Percentiles rank a stretch among this genome's conserved stretches.
Evolutionary conservation across 2,888 invertebrate genomes (phyloP).

Genomic region (Hirtodrosophila histrioides): DNA sequence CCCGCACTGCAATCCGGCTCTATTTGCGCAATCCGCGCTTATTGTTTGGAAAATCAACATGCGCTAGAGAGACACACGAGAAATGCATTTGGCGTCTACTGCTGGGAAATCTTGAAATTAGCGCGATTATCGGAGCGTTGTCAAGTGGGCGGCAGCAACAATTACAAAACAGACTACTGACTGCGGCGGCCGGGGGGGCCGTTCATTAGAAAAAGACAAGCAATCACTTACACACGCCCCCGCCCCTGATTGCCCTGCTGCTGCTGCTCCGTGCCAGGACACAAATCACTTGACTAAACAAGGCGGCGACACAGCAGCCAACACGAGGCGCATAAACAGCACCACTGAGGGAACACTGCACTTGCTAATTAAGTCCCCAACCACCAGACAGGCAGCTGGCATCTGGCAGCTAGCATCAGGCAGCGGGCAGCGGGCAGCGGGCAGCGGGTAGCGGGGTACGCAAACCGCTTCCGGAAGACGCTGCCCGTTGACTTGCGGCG

Average conservation of each 20-base stretch:
- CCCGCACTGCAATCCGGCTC: constrained; percentile 46
- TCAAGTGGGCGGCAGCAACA: constrained; percentile 65
- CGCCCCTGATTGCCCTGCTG: constrained; percentile 6
- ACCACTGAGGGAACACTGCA: constrained; percentile 66
- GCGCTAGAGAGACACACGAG: constrained; percentile 38
- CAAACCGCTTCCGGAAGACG: constrained; percentile 58
- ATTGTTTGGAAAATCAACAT: constrained; percentile 78
- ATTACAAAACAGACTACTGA: constrained; percentile 44
- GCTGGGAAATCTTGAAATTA: constrained; percentile 84
- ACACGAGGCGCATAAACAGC: constrained; percentile 52
- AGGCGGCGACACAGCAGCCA: constrained; percentile 66
- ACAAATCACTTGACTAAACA: constrained; percentile 80
- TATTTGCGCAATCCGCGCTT: constrained; percentile 78
- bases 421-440: constrained; percentile 1
- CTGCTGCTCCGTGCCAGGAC: constrained; percentile 43
- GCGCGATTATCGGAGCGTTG: constrained; percentile 83
- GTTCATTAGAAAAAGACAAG: constrained; percentile 72
- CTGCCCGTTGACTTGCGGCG: constrained; percentile 63
- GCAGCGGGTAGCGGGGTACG: constrained; percentile 1
- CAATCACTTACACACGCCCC: constrained; percentile 67
- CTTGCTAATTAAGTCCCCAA: constrained; percentile 83
- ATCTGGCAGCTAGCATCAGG: background rate
- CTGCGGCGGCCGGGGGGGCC: constrained; percentile 18
- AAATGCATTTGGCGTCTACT: constrained; percentile 71
- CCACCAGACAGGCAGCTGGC: constrained; percentile 44